Percentiles rank a stretch among this genome's conserved stretches.
These are phyloP conservation scores for Nyctibius bracteatus DNA, from an alignment of 2,113 vertebrate genomes.

Conservation along the genomic window DNA sequence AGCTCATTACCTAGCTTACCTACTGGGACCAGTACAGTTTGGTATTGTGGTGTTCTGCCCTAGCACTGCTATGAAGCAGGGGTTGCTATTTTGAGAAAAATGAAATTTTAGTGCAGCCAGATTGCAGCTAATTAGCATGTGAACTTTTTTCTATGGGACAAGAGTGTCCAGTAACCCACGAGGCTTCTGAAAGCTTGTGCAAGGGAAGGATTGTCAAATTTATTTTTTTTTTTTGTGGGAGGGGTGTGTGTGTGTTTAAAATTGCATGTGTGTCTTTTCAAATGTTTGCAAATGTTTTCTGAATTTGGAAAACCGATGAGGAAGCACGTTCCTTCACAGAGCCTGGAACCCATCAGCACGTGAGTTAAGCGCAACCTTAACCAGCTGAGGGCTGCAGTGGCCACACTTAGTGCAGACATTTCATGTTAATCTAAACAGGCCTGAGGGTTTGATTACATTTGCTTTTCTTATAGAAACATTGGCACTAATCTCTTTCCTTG, in stretches of 20 bases:
- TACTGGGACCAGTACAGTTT: not conserved
- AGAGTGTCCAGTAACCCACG: not conserved
- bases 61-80: not conserved
- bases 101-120: not conserved
- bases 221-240: not conserved
- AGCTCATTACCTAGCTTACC: not conserved
- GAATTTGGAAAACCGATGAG: not conserved
- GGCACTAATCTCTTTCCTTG: not conserved
- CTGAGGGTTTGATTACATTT: not conserved
- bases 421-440: not conserved
- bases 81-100: not conserved
- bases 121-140: not conserved
- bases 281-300: not conserved
- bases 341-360: rapidly evolving
- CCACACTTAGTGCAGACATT: not conserved
- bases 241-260: not conserved
- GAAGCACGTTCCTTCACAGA: not conserved
- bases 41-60: not conserved
- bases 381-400: not conserved
- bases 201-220: not conserved
- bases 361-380: not conserved
- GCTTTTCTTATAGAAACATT: not conserved
- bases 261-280: not conserved
- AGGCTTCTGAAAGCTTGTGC: not conserved
- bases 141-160: not conserved